Evolutionary conservation across 2,797 vertebrate species (phyloP), one percentile per base, ranked within the genome.

Genomic region (Hydrophis major): DNA sequence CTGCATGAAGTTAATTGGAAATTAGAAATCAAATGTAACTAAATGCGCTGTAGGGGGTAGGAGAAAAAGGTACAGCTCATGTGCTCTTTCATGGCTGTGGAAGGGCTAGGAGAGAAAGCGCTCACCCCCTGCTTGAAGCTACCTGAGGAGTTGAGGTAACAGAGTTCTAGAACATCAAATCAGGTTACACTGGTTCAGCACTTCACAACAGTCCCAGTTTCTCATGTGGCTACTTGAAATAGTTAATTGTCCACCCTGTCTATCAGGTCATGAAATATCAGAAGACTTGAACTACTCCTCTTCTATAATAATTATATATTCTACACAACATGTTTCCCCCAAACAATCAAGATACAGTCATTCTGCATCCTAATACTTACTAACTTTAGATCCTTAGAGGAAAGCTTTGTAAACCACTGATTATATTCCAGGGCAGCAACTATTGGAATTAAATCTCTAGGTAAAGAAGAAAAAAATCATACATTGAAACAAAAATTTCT

Each of bases 381-480:
- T 98, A 99, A 98, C 97, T 99, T 99, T 94, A 99, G 98, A 96
- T 99, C 99, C 97, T 99, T 99, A 27, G 98, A 99, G 93, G 98
- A 99, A 93, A 99, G 98, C 95, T 99, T 99, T 94, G 98, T 99
- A 98, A 99, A 99, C 99, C 99, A 99, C 97, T 99, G 99, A 97
- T 99, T 99, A 93, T 99, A 99, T 94, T 99, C 99, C 97, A 99
- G 97, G 3, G 99, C 99, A 90, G 99, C 99, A 93, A 99, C 98
- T 96, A 99, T 99, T 86, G 99, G 99, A 96, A 99, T 98, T 96
- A 99, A 98, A 98, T 99, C 99, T 97, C 99, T 99, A 97, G 91
- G 95, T 95, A 86, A 93, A 94, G 56, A 12, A 27, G 14, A 88
- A 63, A 63, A 95, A 95, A 94, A 94, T 13, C 37, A 95, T 20